A percentile compares a stretch with the other conserved stretches of the same genome.
Evolutionary conservation across 2,888 invertebrate species (phyloP).

Genomic region (Balanococcus diminutus): DNA sequence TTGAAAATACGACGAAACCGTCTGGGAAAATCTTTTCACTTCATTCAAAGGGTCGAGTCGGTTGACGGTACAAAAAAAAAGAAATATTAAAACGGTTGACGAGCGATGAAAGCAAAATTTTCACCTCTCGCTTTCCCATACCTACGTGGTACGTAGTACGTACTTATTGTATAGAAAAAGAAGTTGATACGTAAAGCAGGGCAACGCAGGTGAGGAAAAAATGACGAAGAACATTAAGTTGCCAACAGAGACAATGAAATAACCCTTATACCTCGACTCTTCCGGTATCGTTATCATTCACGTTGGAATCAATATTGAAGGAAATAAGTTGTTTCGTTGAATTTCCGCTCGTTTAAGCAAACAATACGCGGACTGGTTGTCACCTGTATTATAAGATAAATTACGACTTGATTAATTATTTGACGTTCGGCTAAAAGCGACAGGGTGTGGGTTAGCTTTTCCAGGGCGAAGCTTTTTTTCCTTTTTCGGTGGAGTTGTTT

Average conservation of each 20-base stretch:
- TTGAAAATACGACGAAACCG: not conserved
- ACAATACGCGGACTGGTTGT: slow-evolving; percentile 31
- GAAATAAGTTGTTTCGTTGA: slow-evolving; percentile 36
- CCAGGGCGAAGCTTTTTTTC: not conserved
- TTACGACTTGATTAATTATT: slow-evolving; percentile 30
- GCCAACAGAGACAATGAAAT: slow-evolving; percentile 14
- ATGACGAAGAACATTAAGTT: slow-evolving; percentile 14
- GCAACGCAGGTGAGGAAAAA: not conserved
- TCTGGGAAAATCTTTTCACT: not conserved
- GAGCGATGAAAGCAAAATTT: not conserved
- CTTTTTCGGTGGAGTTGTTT: not conserved
- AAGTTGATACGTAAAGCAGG: not conserved
- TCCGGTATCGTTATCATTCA: not conserved
- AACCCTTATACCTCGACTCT: not conserved
- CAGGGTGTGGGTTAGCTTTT: not conserved
- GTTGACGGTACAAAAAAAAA: not conserved
- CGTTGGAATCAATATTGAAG: slow-evolving; percentile 16
- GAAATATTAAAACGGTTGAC: slow-evolving; percentile 7
- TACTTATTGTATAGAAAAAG: too few relatives aligned
- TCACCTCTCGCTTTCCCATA: not conserved
- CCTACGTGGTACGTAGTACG: too few relatives aligned
- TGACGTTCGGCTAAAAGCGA: not conserved
- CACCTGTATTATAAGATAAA: slow-evolving; percentile 41
- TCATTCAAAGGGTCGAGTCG: not conserved
- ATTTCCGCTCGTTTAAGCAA: slow-evolving; percentile 42